Base-by-base conservation (phyloP, 2,888 invertebrate genomes). In the Lymantria monacha region DNA sequence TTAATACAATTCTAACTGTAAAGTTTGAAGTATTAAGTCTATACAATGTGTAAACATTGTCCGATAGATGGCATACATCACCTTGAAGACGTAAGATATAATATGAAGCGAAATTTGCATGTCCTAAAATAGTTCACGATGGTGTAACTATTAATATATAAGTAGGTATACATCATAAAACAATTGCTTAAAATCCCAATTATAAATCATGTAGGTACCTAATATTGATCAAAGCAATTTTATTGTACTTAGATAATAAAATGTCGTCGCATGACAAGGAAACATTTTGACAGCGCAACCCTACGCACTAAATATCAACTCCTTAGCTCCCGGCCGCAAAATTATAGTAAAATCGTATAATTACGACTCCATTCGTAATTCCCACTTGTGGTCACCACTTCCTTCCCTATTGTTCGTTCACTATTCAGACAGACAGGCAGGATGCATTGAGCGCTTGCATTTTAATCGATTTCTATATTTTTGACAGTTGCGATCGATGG, bases 301-400 rank as follows among this genome's bases (percentile, higher is more conserved):
- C 61, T 63, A 68, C 46, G 7, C 42, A 11, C 46, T 62, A 58
- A 59, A 51, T 57, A 61, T 54, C 53, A 50, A 44, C 56, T 70
- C 72, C 74, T 76, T 74, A 74, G 70, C 67, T 70, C 59, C 53
- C 60, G 60, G 76, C 87, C 86, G 76, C 87, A 84, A 88, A 88
- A 89, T 88, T 88, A 88, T 79, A 81, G 82, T 81, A 76, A 81
- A 81, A 81, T 82, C 79, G 71, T 87, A 75, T 90, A 88, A 90
- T 90, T 90, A 90, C 75, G 85, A 83, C 78, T 70, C 80, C 70
- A 74, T 72, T 69, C 75, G 70, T 79, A 84, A 85, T 88, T 89
- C 79, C 68, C 68, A 74, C 85, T 86, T 89, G 90, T 79, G 89
- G 90, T 88, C 73, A 69, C 70, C 62, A 74, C 82, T 90, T 89